Conservation (phyloP, 2,113 vertebrate species). For the Oreocharis arfaki region DNA sequence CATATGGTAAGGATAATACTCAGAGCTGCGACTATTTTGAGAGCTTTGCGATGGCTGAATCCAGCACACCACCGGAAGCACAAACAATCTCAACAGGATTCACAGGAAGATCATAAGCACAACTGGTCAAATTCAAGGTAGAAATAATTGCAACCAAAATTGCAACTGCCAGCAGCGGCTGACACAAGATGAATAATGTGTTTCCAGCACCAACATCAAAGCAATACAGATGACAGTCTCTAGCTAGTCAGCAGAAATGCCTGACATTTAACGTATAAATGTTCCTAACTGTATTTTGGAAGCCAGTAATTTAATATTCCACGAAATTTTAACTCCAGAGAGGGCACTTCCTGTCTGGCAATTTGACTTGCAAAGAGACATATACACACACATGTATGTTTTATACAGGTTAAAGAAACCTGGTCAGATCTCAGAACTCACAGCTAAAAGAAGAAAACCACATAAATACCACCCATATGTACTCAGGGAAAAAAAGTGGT, state of each 20-base stretch:
- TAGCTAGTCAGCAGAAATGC: neutral
- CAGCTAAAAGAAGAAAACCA: neutral
- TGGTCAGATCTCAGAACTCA: neutral
- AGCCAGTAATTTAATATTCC: neutral
- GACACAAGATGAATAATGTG: conserved; percentile 43
- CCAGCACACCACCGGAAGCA: conserved; percentile 20
- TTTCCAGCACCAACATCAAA: conserved; percentile 48
- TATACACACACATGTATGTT: neutral
- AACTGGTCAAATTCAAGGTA: conserved; percentile 52
- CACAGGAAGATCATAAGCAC: conserved; percentile 46
- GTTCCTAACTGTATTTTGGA: neutral
- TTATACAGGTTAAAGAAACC: neutral
- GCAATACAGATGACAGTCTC: conserved; percentile 20
- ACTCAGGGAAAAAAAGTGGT: neutral
- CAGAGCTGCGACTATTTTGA: conserved; percentile 34
- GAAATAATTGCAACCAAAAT: conserved; percentile 61
- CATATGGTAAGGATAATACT: conserved; percentile 48
- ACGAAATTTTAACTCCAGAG: neutral
- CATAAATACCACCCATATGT: neutral
- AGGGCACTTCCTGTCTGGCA: neutral
- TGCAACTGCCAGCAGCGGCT: conserved; percentile 4
- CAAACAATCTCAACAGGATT: conserved; percentile 57
- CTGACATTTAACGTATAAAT: neutral
- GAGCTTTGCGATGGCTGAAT: conserved; percentile 46
- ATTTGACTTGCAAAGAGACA: neutral